These are phyloP conservation scores for Drosophila colorata DNA, from an alignment of 2,888 invertebrate species.

Conservation along the genomic window DNA sequence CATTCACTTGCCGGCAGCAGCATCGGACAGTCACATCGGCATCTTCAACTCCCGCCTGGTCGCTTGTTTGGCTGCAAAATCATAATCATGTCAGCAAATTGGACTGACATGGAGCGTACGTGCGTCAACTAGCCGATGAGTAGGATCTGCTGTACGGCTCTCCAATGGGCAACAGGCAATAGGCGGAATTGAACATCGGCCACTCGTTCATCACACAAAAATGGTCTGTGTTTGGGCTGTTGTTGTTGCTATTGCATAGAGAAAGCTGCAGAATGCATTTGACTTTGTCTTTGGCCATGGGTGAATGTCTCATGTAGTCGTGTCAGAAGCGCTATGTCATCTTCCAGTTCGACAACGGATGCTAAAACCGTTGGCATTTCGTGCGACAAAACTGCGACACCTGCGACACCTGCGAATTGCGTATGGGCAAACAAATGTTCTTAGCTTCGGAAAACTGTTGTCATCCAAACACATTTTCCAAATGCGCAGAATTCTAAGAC, in stretches of 20 bases:
- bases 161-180: constrained; percentile 17
- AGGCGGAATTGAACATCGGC: constrained; percentile 61
- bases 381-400: constrained; percentile 71
- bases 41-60: constrained; percentile 57
- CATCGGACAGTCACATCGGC: constrained; percentile 40
- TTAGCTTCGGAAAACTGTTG: constrained; percentile 52
- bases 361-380: constrained; percentile 71
- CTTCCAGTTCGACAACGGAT: constrained; percentile 77
- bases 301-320: constrained; percentile 65
- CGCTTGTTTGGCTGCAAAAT: constrained; percentile 63
- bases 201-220: constrained; percentile 37
- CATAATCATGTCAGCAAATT: constrained; percentile 81
- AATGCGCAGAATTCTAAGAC: constrained; percentile 62
- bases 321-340: constrained; percentile 64
- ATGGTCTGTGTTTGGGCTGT: constrained; percentile 42
- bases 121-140: constrained; percentile 77
- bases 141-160: constrained; percentile 65
- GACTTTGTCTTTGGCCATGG: constrained; percentile 53
- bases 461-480: constrained; percentile 43
- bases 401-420: constrained; percentile 27
- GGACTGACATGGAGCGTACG: constrained; percentile 79
- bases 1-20: constrained; percentile 58
- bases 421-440: constrained; percentile 43
- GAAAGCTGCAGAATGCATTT: constrained; percentile 59
- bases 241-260: constrained; percentile 27